Evolutionary conservation across 2,888 invertebrate species (phyloP), one percentile per base, ranked within the genome.

Genomic region (Caenorhabditis zanzibari): DNA sequence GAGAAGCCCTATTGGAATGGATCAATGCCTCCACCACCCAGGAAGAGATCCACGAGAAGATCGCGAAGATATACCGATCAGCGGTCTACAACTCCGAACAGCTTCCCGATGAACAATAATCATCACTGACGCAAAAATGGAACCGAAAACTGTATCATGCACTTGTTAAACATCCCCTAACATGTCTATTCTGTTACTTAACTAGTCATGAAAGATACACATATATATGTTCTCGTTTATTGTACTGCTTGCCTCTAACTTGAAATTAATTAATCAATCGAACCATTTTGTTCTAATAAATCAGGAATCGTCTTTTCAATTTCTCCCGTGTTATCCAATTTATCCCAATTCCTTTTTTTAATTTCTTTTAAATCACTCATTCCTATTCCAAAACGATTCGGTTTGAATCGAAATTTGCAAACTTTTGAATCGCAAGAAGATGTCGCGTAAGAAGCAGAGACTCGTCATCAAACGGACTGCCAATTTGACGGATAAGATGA

Each of bases 401-500:
- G 14, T 47, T 47, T n/a, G 47, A n/a, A n/a, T 22, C 24, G 10
- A 19, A 19, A 52, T 22, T 52, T 49, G 19, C 52, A n/a, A 22
- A 52, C 10, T 32, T 32, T 32, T 12, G 16, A 47, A 47, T 24
- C 26, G 14, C 9, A 24, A 54, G 19, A 54, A 56, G 44, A 75
- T 75, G 75, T 24, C 49, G 16, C 44, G 58, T n/a, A 58, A 75
- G 58, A 66, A 66, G 24, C 28, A 47, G 38, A 68, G 49, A 5
- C 19, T 76, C 52, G 59, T 49, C 38, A 68, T 76, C 14, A 47
- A 59, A 16, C 47, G 49, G 10, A 76, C 68, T 7, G 76, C 47
- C 2, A 76, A 68, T 61, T 35, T 76, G 76, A 76, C 76, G 68
- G 68, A 49, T 28, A 26, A 26, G 2, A 76, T 76, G 76, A 66